Evolutionary conservation across 2,888 invertebrate genomes (phyloP).

Genomic region (Noctua janthina): DNA sequence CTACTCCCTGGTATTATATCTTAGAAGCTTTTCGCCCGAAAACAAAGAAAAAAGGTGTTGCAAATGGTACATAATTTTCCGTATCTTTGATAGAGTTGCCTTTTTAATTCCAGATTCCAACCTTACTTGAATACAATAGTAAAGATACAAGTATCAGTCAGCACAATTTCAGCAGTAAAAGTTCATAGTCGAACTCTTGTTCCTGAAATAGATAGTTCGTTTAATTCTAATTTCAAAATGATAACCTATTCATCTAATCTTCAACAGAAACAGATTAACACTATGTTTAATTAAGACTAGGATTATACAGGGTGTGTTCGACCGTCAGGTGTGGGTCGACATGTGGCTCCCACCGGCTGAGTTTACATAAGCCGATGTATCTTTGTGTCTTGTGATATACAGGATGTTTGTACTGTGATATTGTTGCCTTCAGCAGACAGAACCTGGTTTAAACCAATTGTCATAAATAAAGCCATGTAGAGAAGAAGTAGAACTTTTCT

Average conservation of each 20-base stretch:
- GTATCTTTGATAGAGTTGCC: background rate
- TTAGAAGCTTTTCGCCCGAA: background rate
- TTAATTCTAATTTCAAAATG: constrained; percentile 14
- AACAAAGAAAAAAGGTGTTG: background rate
- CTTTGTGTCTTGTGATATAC: constrained; percentile 67
- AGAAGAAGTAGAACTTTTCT: background rate
- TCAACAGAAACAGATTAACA: constrained; percentile 61
- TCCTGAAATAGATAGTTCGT: background rate
- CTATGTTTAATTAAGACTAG: constrained; percentile 65
- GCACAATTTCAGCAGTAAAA: background rate
- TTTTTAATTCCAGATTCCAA: background rate
- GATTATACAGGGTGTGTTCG: constrained; percentile 73
- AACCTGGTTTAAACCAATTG: background rate
- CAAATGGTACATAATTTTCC: background rate
- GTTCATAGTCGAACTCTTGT: background rate
- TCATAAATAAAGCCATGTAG: background rate
- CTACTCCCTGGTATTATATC: background rate
- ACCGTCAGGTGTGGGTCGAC: constrained; percentile 78
- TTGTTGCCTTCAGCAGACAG: background rate
- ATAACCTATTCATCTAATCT: constrained; percentile 46
- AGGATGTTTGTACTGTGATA: constrained; percentile 54
- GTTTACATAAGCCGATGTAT: constrained; percentile 76
- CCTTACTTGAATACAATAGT: background rate
- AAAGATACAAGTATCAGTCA: background rate
- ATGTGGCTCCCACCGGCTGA: constrained; percentile 82